These are phyloP conservation scores for Drosophila borealis DNA, from an alignment of 2,888 invertebrate genomes.

Conservation along the genomic window DNA sequence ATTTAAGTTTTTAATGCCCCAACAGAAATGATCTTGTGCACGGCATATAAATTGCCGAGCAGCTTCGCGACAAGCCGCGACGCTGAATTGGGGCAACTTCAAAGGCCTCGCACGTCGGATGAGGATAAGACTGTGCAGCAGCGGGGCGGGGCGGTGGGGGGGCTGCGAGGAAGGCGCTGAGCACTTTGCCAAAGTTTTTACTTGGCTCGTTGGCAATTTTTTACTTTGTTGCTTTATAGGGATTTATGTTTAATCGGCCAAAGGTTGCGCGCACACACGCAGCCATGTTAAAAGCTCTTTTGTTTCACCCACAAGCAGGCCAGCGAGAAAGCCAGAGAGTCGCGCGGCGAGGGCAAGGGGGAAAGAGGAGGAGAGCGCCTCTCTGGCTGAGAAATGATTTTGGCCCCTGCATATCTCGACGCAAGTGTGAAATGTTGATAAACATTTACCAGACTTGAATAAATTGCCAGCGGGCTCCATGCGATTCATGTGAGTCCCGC, in stretches of 20 bases:
- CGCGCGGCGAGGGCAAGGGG: not conserved
- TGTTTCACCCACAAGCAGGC: slow-evolving; percentile 45
- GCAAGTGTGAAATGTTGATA: slow-evolving; percentile 61
- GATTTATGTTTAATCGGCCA: slow-evolving; percentile 80
- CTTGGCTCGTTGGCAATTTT: slow-evolving; percentile 79
- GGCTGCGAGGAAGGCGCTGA: slow-evolving; percentile 54
- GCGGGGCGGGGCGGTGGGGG: not conserved
- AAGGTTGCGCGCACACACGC: slow-evolving; percentile 67
- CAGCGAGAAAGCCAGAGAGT: not conserved
- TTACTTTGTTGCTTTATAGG: slow-evolving; percentile 79
- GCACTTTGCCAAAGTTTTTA: slow-evolving; percentile 77
- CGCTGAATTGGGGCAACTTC: slow-evolving; percentile 53
- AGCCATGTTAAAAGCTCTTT: slow-evolving; percentile 67
- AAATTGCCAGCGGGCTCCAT: slow-evolving; percentile 43
- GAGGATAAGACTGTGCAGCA: slow-evolving; percentile 52
- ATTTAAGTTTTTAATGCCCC: slow-evolving; percentile 80
- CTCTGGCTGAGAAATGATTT: slow-evolving; percentile 46
- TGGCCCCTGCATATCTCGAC: slow-evolving; percentile 49
- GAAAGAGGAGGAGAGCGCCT: not conserved
- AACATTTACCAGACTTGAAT: slow-evolving; percentile 62
- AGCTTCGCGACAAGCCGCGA: slow-evolving; percentile 13
- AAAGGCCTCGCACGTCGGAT: slow-evolving; percentile 68
- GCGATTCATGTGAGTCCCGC: not conserved
- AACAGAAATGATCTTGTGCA: slow-evolving; percentile 76
- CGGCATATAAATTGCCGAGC: slow-evolving; percentile 75